Evolutionary conservation across 2,888 invertebrate species (phyloP).

Genomic region (Macrophya alboannulata): DNA sequence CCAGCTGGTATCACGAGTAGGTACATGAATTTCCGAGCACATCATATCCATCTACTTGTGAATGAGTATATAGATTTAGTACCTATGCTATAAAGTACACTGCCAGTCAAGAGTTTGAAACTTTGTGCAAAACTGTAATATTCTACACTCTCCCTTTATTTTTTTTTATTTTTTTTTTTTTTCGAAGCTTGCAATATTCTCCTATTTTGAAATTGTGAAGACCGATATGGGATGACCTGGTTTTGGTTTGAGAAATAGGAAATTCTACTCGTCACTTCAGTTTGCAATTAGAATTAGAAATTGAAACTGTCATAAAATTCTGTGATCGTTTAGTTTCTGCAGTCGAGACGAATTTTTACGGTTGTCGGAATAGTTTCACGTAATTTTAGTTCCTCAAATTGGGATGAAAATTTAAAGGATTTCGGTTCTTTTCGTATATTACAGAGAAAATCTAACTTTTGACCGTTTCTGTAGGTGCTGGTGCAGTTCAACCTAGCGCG

Average conservation of each 20-base stretch:
- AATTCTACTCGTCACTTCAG: neutral
- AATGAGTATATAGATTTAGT: conserved; percentile 24
- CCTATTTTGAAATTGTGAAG: neutral
- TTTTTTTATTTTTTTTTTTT: neutral
- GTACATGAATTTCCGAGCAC: conserved; percentile 7
- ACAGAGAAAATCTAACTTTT: conserved; percentile 70
- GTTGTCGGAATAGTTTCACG: conserved; percentile 9
- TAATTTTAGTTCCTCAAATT: neutral
- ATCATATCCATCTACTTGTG: conserved; percentile 26
- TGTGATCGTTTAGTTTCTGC: neutral
- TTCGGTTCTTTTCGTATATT: conserved; percentile 68
- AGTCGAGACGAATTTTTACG: conserved; percentile 35
- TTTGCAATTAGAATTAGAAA: neutral
- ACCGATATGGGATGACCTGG: neutral
- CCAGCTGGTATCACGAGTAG: neutral
- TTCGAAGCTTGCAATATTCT: neutral
- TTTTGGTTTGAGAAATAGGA: neutral
- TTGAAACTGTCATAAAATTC: neutral
- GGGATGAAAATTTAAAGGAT: conserved; percentile 37
- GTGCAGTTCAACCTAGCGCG: conserved; percentile 14
- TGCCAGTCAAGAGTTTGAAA: conserved; percentile 29
- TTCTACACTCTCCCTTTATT: neutral
- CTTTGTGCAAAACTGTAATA: neutral
- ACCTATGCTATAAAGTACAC: neutral
- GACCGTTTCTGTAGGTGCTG: conserved; percentile 17